Conservation (phyloP, 2,888 invertebrate genomes). For the Cantharis lateralis region DNA sequence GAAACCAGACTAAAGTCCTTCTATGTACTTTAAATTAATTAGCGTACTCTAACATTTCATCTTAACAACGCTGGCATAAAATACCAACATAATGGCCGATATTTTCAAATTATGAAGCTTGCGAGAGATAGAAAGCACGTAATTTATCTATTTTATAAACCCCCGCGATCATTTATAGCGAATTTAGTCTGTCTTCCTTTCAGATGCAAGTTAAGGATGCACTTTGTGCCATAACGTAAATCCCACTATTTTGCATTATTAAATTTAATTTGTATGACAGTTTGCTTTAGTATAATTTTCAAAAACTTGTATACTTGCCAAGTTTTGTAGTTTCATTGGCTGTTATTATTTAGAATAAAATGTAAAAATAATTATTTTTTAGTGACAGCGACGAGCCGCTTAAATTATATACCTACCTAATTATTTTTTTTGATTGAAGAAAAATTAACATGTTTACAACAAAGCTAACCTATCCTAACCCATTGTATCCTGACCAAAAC, state of each 20-base stretch:
- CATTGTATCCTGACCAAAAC: no score
- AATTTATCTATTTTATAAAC: not conserved
- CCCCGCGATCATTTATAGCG: not conserved
- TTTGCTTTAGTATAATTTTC: no score
- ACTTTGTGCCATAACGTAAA: not conserved
- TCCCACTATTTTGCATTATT: not conserved
- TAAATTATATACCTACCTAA: no score
- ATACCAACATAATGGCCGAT: not conserved
- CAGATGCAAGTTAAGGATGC: not conserved
- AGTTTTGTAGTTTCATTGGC: no score
- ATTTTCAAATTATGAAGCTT: not conserved
- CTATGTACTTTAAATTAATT: not conserved
- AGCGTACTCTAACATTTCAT: not conserved
- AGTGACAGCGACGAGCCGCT: no score
- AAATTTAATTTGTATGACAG: not conserved
- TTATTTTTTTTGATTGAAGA: no score
- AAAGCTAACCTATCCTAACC: no score
- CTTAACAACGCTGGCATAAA: not conserved
- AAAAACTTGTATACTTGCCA: no score
- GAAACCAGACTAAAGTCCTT: not conserved
- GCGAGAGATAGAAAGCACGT: not conserved
- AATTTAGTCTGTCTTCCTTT: not conserved
- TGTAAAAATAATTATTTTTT: no score
- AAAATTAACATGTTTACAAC: no score
- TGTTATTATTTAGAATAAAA: no score